A percentile compares a stretch with the other conserved stretches of the same genome.
These are phyloP conservation scores for Phoenicopterus ruber DNA, from an alignment of 2,113 vertebrate genomes.

Conservation along the genomic window DNA sequence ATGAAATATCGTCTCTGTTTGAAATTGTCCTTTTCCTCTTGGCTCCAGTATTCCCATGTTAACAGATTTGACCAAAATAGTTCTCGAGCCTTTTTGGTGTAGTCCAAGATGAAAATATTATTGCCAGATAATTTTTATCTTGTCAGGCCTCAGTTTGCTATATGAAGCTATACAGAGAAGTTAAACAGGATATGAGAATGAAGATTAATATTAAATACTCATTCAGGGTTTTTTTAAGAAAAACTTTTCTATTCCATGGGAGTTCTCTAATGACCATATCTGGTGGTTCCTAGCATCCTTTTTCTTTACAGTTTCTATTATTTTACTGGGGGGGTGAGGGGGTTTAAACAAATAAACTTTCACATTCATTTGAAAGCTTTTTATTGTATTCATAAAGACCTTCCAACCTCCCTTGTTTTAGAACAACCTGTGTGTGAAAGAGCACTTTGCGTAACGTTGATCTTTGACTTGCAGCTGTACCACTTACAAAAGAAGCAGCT, in stretches of 20 bases:
- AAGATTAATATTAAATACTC: not conserved
- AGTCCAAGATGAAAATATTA: not conserved
- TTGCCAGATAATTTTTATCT: not conserved
- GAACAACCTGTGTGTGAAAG: constrained; percentile 9
- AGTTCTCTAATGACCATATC: not conserved
- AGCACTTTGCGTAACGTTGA: not conserved
- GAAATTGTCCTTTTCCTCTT: constrained; percentile 17
- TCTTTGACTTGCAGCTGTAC: constrained; percentile 56
- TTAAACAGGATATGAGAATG: not conserved
- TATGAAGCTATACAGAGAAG: not conserved
- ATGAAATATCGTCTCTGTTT: not conserved
- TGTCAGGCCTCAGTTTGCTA: not conserved
- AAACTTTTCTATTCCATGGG: not conserved
- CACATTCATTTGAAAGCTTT: not conserved
- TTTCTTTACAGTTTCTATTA: not conserved
- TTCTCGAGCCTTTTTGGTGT: not conserved
- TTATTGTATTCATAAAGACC: constrained; percentile 24
- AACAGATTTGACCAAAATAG: not conserved
- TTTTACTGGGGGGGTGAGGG: not conserved
- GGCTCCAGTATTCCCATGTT: not conserved
- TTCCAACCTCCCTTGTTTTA: constrained; percentile 10
- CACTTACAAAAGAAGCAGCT: not conserved
- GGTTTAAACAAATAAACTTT: constrained; percentile 21
- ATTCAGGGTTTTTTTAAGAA: not conserved
- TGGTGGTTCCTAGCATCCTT: not conserved